Evolutionary conservation across 1,140 invertebrate species (phyloP).

Genomic region (Colletes gigas): DNA sequence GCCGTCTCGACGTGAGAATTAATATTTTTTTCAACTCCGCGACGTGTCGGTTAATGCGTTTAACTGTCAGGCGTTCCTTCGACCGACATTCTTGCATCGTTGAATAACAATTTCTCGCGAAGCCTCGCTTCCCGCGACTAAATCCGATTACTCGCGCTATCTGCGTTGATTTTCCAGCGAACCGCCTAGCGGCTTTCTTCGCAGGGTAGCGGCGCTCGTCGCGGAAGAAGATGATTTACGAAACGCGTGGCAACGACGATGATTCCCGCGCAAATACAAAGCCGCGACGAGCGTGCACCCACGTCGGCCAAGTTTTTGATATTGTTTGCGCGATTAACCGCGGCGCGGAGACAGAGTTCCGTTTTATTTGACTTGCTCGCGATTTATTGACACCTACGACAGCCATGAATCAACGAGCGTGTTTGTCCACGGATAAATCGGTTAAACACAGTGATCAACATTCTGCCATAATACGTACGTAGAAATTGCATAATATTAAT

Average conservation of each 20-base stretch:
- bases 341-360: background rate
- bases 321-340: background rate
- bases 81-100: no score
- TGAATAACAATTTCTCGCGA: no score
- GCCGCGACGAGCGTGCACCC: background rate
- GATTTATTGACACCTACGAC: conserved; percentile 29
- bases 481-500: conserved; percentile 31
- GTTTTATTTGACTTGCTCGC: conserved; percentile 38
- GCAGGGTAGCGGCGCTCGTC: background rate
- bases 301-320: background rate
- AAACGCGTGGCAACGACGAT: no score
- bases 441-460: conserved; percentile 30
- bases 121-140: no score
- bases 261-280: no score
- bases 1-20: no score
- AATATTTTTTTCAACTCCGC: no score
- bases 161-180: background rate
- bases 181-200: background rate
- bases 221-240: background rate
- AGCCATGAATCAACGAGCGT: conserved; percentile 35
- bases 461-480: conserved; percentile 26
- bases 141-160: no score
- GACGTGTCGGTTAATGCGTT: no score
- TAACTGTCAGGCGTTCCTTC: no score
- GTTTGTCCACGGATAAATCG: conserved; percentile 35